Percentiles rank a stretch among this genome's conserved stretches.
These are phyloP conservation scores for Chydorus sphaericus DNA, from an alignment of 2,888 invertebrate genomes.

Conservation along the genomic window DNA sequence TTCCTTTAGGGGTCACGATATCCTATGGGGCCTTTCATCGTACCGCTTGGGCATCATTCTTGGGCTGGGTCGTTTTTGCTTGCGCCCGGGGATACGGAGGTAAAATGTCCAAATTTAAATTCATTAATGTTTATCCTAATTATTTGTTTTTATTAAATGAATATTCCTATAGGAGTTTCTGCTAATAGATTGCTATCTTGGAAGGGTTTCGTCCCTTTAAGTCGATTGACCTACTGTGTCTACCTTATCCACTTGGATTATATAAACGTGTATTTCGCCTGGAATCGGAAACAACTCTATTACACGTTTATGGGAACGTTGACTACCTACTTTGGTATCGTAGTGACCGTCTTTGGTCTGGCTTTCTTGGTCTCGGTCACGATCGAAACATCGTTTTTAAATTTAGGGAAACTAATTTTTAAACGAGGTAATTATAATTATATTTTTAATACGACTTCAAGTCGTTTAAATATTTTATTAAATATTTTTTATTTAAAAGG, in stretches of 20 bases:
- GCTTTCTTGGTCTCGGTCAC: constrained; percentile 1
- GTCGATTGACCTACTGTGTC: constrained; percentile 83
- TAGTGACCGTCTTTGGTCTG: neutral
- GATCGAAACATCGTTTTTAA: constrained; percentile 6
- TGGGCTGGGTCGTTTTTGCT: constrained; percentile 61
- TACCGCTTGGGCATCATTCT: constrained; percentile 56
- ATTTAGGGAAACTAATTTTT: no score
- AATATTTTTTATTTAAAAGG: no score
- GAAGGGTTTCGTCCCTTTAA: constrained; percentile 69
- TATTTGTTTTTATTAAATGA: neutral
- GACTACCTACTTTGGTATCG: neutral
- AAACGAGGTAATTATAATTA: no score
- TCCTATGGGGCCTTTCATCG: constrained; percentile 68
- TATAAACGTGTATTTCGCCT: neutral
- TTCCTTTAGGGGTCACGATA: constrained; percentile 53
- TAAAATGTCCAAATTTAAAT: neutral
- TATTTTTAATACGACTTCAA: no score
- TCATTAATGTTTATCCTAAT: neutral
- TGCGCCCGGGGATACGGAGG: constrained; percentile 51
- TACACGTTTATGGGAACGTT: neutral
- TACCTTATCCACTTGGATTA: constrained; percentile 42
- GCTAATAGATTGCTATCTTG: constrained; percentile 68
- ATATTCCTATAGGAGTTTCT: constrained; percentile 43
- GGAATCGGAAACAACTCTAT: neutral
- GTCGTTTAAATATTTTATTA: no score